These are phyloP conservation scores for Spilogale gracilis DNA, from an alignment of 2,113 vertebrate species.

Conservation along the genomic window DNA sequence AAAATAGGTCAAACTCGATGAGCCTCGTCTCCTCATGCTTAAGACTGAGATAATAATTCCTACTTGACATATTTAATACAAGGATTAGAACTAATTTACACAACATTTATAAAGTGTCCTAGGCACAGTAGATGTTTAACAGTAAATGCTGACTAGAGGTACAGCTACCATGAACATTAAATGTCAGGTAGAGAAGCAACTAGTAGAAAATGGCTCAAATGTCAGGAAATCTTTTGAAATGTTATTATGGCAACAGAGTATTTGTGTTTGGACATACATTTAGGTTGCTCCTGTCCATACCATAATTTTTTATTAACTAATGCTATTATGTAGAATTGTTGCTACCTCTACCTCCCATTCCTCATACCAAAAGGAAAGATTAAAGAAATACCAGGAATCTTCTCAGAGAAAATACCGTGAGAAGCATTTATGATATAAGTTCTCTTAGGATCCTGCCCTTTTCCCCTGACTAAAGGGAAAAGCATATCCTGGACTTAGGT, in stretches of 20 bases:
- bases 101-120: neutral
- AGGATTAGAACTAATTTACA: neutral
- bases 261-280: neutral
- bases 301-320: constrained; percentile 8
- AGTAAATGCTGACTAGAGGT: neutral
- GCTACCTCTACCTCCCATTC: neutral
- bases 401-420: neutral
- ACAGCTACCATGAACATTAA: neutral
- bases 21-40: constrained; percentile 20
- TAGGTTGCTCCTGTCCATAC: neutral
- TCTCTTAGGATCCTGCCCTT: neutral
- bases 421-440: neutral
- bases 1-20: neutral
- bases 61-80: neutral
- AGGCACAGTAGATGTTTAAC: neutral
- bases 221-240: constrained; percentile 19
- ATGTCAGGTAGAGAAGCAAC: neutral
- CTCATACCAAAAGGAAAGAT: neutral
- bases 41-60: neutral
- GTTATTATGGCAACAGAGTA: neutral
- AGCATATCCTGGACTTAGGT: neutral
- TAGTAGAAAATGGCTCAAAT: constrained; percentile 1
- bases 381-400: neutral
- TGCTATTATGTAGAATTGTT: neutral
- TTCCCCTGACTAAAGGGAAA: neutral